Base-by-base conservation (phyloP, 2,888 invertebrate species). In the Idaea straminata region DNA sequence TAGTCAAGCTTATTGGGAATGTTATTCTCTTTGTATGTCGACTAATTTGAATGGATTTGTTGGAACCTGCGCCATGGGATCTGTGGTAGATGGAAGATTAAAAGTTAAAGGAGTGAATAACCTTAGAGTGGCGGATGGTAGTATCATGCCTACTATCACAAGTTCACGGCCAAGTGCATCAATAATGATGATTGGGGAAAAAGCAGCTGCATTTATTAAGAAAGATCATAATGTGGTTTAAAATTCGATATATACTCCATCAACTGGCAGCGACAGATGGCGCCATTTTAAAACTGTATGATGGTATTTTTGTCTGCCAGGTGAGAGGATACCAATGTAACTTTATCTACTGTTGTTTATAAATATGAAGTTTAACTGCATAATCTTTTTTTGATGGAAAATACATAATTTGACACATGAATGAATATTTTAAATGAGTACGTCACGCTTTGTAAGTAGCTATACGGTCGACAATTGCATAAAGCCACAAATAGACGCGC, bases 401-500 rank as follows among this genome's bases (percentile, higher is more conserved):
- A 47, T 47, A 47, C 47, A 47, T 47, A 47, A 47, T 47, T 47
- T 47, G 13, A 47, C 47, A 2, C 47, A 47, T 47, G 47, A 47
- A 47, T 7, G 10, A 47, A 7, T 47, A 47, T 47, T 47, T 25
- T 66, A 63, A 64, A 66, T 59, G 59, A 61, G 58, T 66, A 47
- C 61, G 64, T 64, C 60, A 66, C 66, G 61, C 61, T 62, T 15
- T 62, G 59, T 61, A 63, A 68, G 64, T 66, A 66, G 16, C 35
- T 63, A 58, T 63, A 57, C 69, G 73, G 74, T 69, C 70, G 70
- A 70, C 77, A 79, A 79, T 79, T 76, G 80, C 74, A 73, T 63
- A 66, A 68, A 70, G 78, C 83, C 82, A 73, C 83, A 79, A 70
- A 67, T 74, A 74, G 76, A 76, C 77, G 73, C 76, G 70, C 68